These are phyloP conservation scores for Phorcus lineatus DNA, from an alignment of 2,888 invertebrate genomes.

Conservation along the genomic window DNA sequence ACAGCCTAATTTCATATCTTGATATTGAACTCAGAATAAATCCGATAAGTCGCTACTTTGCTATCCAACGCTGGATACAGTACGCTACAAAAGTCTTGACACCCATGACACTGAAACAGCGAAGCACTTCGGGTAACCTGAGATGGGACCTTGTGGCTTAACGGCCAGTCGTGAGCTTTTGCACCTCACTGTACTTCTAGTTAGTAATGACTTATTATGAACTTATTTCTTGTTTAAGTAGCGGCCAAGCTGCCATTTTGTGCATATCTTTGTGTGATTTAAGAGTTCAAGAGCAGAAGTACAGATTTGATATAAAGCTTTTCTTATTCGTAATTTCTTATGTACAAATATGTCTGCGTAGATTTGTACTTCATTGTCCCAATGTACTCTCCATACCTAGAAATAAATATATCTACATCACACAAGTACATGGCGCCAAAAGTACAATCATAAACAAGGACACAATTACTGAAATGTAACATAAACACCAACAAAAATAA, in stretches of 20 bases:
- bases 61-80: too few relatives aligned
- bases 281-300: background rate
- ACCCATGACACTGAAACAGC: background rate
- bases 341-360: background rate
- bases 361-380: background rate
- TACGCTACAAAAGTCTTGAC: background rate
- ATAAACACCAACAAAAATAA: conserved; percentile 20
- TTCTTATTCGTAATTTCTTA: background rate
- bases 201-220: too few relatives aligned
- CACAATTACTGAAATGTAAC: background rate
- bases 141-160: background rate
- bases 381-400: background rate
- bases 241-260: background rate
- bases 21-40: too few relatives aligned
- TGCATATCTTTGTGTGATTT: background rate
- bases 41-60: too few relatives aligned
- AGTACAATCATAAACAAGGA: conserved; percentile 13
- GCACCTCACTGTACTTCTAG: too few relatives aligned
- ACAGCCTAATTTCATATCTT: background rate
- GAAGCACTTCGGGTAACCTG: conserved; percentile 7
- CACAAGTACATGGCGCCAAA: conserved; percentile 2
- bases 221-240: too few relatives aligned
- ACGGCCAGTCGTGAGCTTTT: too few relatives aligned
- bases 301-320: background rate
- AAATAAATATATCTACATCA: conserved; percentile 11